Evolutionary conservation across 2,113 vertebrate genomes (phyloP), one percentile per base, ranked within the genome.

Genomic region (Perca schrenkii): DNA sequence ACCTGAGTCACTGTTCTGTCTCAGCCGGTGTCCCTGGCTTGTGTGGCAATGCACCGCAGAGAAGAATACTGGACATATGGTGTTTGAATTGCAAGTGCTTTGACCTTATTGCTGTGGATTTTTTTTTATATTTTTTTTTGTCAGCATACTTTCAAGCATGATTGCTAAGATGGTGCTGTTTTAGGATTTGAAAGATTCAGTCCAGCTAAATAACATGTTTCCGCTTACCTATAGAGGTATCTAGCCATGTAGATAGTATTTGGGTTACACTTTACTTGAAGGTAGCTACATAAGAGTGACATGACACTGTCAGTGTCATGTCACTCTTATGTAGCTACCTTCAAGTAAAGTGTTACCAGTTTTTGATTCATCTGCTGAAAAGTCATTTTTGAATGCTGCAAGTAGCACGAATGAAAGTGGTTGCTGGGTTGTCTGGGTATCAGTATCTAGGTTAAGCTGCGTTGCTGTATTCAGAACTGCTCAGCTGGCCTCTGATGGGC

Each of bases 21-120:
- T 80, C 64, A 36, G 77, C 67, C 47, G 2, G 54, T 1, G 69
- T 81, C 50, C 17, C 71, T 8, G 40, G 56, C 84, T 21, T 31
- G 22, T 63, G 54, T 71, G 69, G 31, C n/a, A 8, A 54, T 28
- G n/a, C 36, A 17, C 47, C 0, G 16, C 60, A 62, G 61, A 64
- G 64, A 82, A 25, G 64, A 56, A 52, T 2, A 17, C n/a, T 60
- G 65, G 65, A 56, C 65, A n/a, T 6, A 16, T 31, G 53, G 21
- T 6, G 6, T 85, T 74, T 58, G 64, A 83, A 43, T 36, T 63
- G 61, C 40, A 58, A 60, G 15, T 31, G 58, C 61, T 79, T 80
- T 67, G 57, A 31, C 46, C 43, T 62, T 25, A 47, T 25, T 6
- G 67, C 50, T 60, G 56, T 50, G 31, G 54, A 72, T 60, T n/a